Base-by-base conservation (phyloP, 2,113 vertebrate genomes). In the Clinocottus analis region DNA sequence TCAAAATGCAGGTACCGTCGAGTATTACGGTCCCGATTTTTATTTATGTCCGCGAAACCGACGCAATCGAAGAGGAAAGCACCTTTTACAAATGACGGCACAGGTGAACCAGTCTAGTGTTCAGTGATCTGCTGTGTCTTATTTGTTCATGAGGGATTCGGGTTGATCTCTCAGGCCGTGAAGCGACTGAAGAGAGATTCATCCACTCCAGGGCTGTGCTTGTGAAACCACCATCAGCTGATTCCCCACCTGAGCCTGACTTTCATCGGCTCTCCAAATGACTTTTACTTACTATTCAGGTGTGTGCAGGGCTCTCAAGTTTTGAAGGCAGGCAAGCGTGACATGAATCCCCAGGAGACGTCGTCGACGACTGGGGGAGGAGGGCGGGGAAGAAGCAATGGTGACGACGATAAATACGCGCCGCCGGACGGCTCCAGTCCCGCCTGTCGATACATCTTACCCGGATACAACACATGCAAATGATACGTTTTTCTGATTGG, bases 21-120 rank as follows among this genome's bases (percentile, higher is more conserved):
- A 78, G 77, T 59, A 81, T 84, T 56, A 72, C 39, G 61, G 63
- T 56, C 76, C 63, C 80, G 75, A 69, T 33, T 79, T 76, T 62
- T 73, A 60, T 66, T 76, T 89, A 70, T 83, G 72, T 80, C 45
- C 29, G 85, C 43, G 72, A 76, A 72, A 81, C 16, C 61, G 65
- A 74, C 2, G 51, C 47, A 41, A 49, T 79, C 19, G 23, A 67
- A 70, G 70, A 80, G 43, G 60, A 82, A 84, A 80, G 79, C 80
- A 84, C 89, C 85, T 91, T 89, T 89, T 85, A 87, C 80, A 31
- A 83, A 87, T 90, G 58, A 83, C 61, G 84, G 75, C 89, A 89
- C 90, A 90, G 85, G 56, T 41, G 85, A 91, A 85, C 87, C 55
- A 21, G 37, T 75, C 75, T 13, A 56, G 79, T 17, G 79, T 82